Evolutionary conservation across 2,797 vertebrate species (phyloP).

Genomic region (Gymnothorax reevesii): DNA sequence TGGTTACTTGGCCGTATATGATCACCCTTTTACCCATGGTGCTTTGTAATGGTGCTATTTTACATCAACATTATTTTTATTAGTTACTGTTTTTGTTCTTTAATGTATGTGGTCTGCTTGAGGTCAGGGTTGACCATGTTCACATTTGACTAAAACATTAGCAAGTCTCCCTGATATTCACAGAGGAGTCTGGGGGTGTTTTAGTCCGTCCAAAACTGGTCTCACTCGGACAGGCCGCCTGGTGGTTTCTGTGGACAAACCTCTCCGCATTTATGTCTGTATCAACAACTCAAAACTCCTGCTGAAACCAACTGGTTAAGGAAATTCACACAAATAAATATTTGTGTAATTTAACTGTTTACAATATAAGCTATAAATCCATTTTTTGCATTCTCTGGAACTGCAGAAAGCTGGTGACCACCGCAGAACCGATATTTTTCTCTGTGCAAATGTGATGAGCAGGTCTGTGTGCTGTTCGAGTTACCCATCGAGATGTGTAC

Average conservation of each 20-base stretch:
- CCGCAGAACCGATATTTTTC: constrained; percentile 46
- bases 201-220: not conserved
- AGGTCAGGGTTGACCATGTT: constrained; percentile 39
- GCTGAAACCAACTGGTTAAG: not conserved
- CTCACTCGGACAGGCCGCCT: not conserved
- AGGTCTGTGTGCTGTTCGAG: constrained; percentile 54
- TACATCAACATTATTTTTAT: constrained; percentile 49
- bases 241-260: constrained; percentile 11
- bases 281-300: not conserved
- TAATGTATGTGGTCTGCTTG: constrained; percentile 39
- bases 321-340: constrained; percentile 9
- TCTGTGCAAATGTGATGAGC: constrained; percentile 51
- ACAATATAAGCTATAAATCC: constrained; percentile 29
- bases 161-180: constrained; percentile 18
- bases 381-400: constrained; percentile 30
- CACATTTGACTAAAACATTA: not conserved
- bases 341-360: constrained; percentile 27
- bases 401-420: constrained; percentile 44
- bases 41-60: constrained; percentile 75
- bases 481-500: constrained; percentile 64
- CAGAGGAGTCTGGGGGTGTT: not conserved
- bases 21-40: constrained; percentile 53
- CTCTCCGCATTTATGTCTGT: not conserved
- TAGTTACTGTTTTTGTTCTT: constrained; percentile 47
- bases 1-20: not conserved